Base-by-base conservation (phyloP, 1,140 invertebrate genomes). In the Drosophila parabipectinata region DNA sequence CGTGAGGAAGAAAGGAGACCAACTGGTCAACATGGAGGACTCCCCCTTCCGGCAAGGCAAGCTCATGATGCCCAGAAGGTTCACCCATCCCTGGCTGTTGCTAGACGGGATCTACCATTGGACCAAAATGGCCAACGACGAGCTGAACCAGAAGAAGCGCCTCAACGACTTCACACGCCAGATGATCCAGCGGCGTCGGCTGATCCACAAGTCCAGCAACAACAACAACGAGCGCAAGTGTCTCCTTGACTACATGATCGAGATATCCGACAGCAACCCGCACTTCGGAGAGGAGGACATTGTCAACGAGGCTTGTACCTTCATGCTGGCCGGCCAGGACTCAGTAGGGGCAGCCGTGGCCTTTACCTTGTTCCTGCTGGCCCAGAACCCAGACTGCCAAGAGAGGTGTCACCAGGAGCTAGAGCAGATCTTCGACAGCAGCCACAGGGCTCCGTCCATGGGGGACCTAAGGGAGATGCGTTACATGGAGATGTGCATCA, bases 251-350 rank as follows among this genome's bases (percentile, higher is more conserved):
- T 93, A 95, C 54, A 93, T 97, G 80, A 92, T 97, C 3, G 94
- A 95, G 81, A 93, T 94, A 54, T 93, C 93, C 4, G 92, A 94
- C 53, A 93, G 91, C 18, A 93, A 93, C 80, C 91, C 92, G 4
- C 81, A 92, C 15, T 94, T 97, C 69, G 94, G 93, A 3, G 93
- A 96, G 69, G 93, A 94, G 15, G 96, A 96, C 72, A 95, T 97
- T 58, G 88, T 95, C 2, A 93, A 95, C 76, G 95, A 96, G 90
- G 94, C 95, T 14, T 95, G 95, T 63, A 96, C 95, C 0, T 96
- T 96, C 59, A 95, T 96, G 95, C 92, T 96, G 69, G 95, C 95
- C 73, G 95, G 96, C 1, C 96, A 97, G 90, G 96, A 97, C 76
- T 96, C 96, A 0, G 95, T 96, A 5, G 94, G 94, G 1, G 93